Percentiles rank a stretch among this genome's conserved stretches.
These are phyloP conservation scores for Phrynosoma platyrhinos DNA, from an alignment of 2,113 vertebrate species.

Conservation along the genomic window DNA sequence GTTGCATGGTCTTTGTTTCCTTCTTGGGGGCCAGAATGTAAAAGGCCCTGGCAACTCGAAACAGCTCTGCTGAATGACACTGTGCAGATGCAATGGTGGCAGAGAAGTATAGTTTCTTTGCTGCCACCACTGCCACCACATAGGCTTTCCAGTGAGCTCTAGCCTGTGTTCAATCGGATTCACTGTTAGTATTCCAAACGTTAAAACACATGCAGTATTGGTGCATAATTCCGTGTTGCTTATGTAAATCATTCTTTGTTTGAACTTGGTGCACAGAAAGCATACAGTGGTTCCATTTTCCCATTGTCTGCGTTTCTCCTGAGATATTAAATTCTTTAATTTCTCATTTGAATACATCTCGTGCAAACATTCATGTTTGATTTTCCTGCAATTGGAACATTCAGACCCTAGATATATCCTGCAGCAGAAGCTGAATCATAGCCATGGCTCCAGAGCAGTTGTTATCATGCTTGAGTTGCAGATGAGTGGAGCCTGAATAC, in stretches of 20 bases:
- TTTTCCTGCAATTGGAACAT: constrained; percentile 45
- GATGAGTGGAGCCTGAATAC: constrained; percentile 17
- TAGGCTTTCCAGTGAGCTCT: too few relatives aligned
- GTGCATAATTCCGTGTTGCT: not conserved
- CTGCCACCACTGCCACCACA: too few relatives aligned
- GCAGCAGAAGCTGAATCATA: not conserved
- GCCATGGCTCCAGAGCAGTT: constrained; percentile 25
- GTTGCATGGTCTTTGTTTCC: too few relatives aligned
- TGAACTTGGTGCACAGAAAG: not conserved
- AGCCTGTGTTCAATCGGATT: too few relatives aligned
- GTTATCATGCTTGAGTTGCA: not conserved
- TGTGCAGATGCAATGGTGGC: too few relatives aligned
- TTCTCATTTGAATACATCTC: constrained; percentile 55
- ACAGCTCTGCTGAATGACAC: too few relatives aligned
- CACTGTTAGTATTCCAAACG: not conserved
- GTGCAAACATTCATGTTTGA: constrained; percentile 53
- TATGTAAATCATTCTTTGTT: not conserved
- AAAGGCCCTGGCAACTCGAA: too few relatives aligned
- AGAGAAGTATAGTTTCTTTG: too few relatives aligned
- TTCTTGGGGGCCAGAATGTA: too few relatives aligned
- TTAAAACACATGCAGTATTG: not conserved
- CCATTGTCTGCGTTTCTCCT: not conserved
- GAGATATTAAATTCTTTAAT: not conserved
- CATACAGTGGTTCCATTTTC: not conserved
- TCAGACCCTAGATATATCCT: not conserved